These are phyloP conservation scores for Leptoclinus maculatus DNA, from an alignment of 2,797 vertebrate species.

Conservation along the genomic window DNA sequence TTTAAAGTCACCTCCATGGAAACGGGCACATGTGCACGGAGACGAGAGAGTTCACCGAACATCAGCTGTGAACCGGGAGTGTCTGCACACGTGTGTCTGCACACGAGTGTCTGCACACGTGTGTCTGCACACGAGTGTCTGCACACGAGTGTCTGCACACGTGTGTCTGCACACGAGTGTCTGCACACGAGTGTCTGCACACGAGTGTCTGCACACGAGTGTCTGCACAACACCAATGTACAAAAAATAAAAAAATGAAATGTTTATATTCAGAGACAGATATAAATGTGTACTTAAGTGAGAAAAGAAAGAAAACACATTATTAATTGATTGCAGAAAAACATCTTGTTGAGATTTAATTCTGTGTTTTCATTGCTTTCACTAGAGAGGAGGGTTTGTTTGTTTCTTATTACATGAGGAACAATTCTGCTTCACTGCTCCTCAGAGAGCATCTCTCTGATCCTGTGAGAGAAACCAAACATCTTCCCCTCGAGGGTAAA, in stretches of 20 bases:
- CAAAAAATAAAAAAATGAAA: neutral
- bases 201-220: too few species aligned
- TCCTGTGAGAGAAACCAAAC: conserved; percentile 49
- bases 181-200: neutral
- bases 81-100: neutral
- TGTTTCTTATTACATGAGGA: conserved; percentile 31
- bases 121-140: too few species aligned
- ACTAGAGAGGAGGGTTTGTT: conserved; percentile 26
- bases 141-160: conserved; percentile 25
- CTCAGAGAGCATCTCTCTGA: conserved; percentile 44
- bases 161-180: conserved; percentile 12
- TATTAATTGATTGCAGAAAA: conserved; percentile 49
- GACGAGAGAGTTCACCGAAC: conserved; percentile 42
- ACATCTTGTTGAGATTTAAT: conserved; percentile 45
- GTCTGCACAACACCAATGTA: neutral
- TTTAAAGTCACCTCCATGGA: conserved; percentile 74
- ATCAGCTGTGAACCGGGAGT: conserved; percentile 51
- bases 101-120: conserved; percentile 17
- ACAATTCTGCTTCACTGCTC: neutral
- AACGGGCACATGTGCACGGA: conserved; percentile 58
- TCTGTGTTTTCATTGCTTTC: neutral
- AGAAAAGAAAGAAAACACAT: conserved; percentile 47
- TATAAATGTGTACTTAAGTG: neutral
- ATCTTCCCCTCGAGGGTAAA: conserved; percentile 55
- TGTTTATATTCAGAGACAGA: neutral